These are phyloP conservation scores for Penaeus indicus DNA, from an alignment of 1,140 invertebrate species.

Conservation along the genomic window DNA sequence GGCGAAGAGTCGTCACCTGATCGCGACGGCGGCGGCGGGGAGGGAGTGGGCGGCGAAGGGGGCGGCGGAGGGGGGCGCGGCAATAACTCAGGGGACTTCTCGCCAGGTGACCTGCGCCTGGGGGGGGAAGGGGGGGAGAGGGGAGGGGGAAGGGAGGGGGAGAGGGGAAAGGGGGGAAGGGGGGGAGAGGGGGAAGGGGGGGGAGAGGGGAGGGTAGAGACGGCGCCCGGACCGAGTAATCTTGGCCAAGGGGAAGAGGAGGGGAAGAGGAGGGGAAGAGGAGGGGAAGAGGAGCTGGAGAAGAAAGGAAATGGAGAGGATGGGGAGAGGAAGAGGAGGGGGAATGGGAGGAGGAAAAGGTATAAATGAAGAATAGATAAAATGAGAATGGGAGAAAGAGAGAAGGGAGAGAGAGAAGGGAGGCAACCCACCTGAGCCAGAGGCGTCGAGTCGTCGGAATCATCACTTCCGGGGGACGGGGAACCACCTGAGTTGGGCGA, in stretches of 20 bases:
- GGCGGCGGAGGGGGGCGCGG: too few species aligned
- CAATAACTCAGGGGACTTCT: too few species aligned
- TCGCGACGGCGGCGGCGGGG: too few species aligned
- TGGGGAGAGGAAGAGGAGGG: too few species aligned
- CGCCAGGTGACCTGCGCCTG: too few species aligned
- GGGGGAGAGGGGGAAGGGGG: too few species aligned
- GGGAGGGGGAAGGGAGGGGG: too few species aligned
- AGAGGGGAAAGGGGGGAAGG: too few species aligned
- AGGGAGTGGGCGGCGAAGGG: not conserved
- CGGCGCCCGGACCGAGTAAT: not conserved
- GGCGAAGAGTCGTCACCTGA: not conserved
- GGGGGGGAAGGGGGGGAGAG: too few species aligned
- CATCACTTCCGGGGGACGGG: conserved; percentile 54
- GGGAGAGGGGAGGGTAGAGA: too few species aligned
- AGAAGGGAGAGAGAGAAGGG: not conserved
- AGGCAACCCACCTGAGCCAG: conserved; percentile 60
- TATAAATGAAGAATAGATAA: not conserved
- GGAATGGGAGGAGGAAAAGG: too few species aligned
- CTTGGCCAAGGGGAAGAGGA: not conserved
- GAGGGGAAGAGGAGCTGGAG: not conserved
- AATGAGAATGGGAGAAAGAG: not conserved
- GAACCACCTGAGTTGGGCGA: conserved; percentile 57
- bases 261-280: not conserved
- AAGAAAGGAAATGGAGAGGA: not conserved
- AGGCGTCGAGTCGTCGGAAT: conserved; percentile 57